Evolutionary conservation across 2,797 vertebrate species (phyloP).

Genomic region (Anguilla obscura): DNA sequence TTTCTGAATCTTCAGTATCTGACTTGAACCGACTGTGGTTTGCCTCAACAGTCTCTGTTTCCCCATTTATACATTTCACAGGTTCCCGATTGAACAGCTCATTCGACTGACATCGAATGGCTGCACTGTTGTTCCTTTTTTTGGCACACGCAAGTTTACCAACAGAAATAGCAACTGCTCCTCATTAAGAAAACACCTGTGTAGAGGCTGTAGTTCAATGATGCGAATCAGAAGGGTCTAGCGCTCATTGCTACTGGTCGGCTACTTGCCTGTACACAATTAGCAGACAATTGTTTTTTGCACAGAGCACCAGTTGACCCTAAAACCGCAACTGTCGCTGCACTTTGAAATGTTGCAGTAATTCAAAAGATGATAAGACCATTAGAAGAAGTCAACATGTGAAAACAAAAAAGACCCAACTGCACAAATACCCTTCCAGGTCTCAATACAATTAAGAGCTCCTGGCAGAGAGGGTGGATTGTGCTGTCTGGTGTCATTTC

Average conservation of each 20-base stretch:
- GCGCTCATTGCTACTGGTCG: neutral
- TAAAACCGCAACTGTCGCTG: neutral
- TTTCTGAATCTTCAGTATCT: neutral
- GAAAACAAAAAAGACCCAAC: conserved; percentile 18
- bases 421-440: conserved; percentile 10
- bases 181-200: conserved; percentile 1
- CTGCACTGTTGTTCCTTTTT: neutral
- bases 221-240: neutral
- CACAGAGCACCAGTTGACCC: neutral
- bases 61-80: neutral
- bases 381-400: conserved; percentile 9
- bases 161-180: neutral
- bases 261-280: neutral
- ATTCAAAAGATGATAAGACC: conserved; percentile 23
- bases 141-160: conserved; percentile 5
- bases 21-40: neutral
- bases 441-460: neutral
- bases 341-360: conserved; percentile 26
- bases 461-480: conserved; percentile 15
- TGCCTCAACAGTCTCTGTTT: neutral
- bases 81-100: conserved; percentile 6
- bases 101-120: neutral
- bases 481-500: conserved; percentile 31
- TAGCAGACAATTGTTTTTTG: neutral
- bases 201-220: neutral